Base-by-base conservation (phyloP, 2,888 invertebrate genomes). In the Ctenicera cuprea region DNA sequence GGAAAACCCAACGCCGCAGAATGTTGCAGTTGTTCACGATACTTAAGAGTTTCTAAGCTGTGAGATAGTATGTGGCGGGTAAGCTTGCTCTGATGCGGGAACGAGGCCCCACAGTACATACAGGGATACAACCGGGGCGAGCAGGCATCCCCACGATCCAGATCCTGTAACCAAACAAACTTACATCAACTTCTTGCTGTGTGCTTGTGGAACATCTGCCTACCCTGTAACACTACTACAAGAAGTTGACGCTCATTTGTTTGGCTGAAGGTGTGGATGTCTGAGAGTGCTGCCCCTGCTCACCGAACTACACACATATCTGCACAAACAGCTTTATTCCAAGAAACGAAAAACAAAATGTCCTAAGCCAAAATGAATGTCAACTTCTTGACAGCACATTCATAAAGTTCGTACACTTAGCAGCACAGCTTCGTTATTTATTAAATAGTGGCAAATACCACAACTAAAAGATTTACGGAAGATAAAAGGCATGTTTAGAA, bases 341-440 rank as follows among this genome's bases (percentile, higher is more conserved):
- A 75, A 78, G 68, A 74, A 79, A 85, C 88, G 89, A 89, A 87
- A 86, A 86, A 86, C 85, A 91, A 91, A 90, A 90, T 91, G 92
- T 93, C 92, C 93, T 93, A 93, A 93, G 94, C 93, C 93, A 91
- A 94, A 95, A 95, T 94, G 94, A 94, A 94, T 94, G 95, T 95
- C 95, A 95, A 95, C 95, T 95, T 95, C 95, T 95, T 94, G 94
- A 94, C 92, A 92, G 91, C 91, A 89, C 80, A 80, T 76, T 71
- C 61, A 73, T 33, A 63, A 70, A 66, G 26, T 43, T 67, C 38
- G 54, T 64, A 73, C 54, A 73, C 37, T 59, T 71, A 70, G 61
- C 70, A 70, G 63, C 65, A 67, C 71, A 70, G 67, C 41, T 54
- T 71, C 45, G 54, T 57, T 52, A 62, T 65, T 59, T 45, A 33